Conservation (phyloP, 1,140 invertebrate species). For the Lepidostoma basale region DNA sequence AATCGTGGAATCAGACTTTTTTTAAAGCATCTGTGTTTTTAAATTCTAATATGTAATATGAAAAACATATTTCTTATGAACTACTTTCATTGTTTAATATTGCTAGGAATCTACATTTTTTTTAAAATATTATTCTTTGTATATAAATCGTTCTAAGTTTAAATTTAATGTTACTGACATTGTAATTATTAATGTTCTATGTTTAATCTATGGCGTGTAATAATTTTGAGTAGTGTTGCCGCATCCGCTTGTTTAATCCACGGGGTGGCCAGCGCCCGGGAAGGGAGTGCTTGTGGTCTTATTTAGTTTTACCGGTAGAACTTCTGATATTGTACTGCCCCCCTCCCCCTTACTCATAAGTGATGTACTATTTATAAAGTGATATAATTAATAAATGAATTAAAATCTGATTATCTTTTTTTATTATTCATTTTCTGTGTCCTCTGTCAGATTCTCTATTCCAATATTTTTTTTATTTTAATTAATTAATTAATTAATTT, state of each 20-base stretch:
- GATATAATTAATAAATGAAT: conserved; percentile 41
- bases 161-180: neutral
- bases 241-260: neutral
- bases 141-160: neutral
- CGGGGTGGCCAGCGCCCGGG: conserved; percentile 19
- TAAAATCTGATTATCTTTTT: neutral
- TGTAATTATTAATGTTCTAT: conserved; percentile 6
- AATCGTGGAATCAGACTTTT: too few relatives aligned
- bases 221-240: neutral
- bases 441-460: too few relatives aligned
- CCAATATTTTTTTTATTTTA: neutral
- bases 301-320: conserved; percentile 35
- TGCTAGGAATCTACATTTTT: neutral
- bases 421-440: too few relatives aligned
- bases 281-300: conserved; percentile 11
- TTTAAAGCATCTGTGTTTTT: too few relatives aligned
- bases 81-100: too few relatives aligned
- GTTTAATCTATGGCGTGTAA: conserved; percentile 5
- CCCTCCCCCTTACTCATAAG: conserved; percentile 43
- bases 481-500: too few relatives aligned
- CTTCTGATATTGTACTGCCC: conserved; percentile 41
- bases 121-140: neutral
- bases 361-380: conserved; percentile 46
- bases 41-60: too few relatives aligned
- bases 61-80: too few relatives aligned